phyloP scores from a whole-genome alignment of 2,888 invertebrate genomes.

The Zygothrica quintamaculata region DNA sequence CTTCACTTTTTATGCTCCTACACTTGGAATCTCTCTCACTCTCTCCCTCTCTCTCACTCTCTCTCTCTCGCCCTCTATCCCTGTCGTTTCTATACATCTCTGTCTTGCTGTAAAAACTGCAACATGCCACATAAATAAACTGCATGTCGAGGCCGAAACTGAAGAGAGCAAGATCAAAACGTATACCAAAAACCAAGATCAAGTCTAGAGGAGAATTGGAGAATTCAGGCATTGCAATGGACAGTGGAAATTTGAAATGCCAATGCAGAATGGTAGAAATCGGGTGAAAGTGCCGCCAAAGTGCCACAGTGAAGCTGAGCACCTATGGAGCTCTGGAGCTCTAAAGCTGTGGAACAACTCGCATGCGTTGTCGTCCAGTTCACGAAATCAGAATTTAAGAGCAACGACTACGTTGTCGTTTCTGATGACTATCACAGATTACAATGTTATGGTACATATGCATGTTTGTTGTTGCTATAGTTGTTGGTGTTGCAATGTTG shows the following conservation, averaged over 20 bases:
- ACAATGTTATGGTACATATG: constrained; percentile 58
- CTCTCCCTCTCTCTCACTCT: too few species aligned
- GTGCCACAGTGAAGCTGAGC: constrained; percentile 48
- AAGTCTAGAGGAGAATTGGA: constrained; percentile 17
- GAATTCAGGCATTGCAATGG: constrained; percentile 19
- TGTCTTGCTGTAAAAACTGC: too few species aligned
- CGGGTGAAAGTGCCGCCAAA: constrained; percentile 78
- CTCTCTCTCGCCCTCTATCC: too few species aligned
- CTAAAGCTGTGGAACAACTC: too few species aligned
- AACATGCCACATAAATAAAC: constrained; percentile 78
- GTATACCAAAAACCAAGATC: constrained; percentile 3
- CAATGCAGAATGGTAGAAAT: constrained; percentile 73
- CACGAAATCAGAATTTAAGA: constrained; percentile 78
- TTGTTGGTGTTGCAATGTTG: too few species aligned
- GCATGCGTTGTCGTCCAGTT: constrained; percentile 75
- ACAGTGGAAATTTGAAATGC: constrained; percentile 73
- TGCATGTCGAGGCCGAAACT: constrained; percentile 27
- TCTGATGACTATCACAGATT: constrained; percentile 76
- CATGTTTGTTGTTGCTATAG: constrained; percentile 42
- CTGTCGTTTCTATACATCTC: too few species aligned
- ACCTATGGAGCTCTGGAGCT: too few species aligned
- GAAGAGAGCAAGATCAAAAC: constrained; percentile 11
- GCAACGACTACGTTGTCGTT: constrained; percentile 43
- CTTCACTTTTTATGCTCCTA: constrained; percentile 57
- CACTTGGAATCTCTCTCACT: constrained; percentile 45